Evolutionary conservation across 2,888 invertebrate species (phyloP).

Genomic region (Argyra leucocephala): DNA sequence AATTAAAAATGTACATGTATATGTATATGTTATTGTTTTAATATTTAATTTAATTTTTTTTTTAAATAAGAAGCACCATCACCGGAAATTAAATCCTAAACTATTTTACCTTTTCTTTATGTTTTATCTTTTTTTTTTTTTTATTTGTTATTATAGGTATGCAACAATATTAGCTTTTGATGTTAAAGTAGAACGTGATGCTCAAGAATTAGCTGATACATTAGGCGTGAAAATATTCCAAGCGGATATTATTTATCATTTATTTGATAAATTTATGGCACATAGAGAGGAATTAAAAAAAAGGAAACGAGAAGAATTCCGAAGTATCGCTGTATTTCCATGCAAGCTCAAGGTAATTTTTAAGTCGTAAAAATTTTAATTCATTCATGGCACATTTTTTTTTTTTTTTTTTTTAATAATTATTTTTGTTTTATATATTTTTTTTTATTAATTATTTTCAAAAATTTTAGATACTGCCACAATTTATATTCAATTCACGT

Average conservation of each 20-base stretch:
- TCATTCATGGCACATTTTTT: too few species aligned
- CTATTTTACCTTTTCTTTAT: slow-evolving; percentile 12
- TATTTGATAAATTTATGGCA: slow-evolving; percentile 94
- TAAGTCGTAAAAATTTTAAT: slow-evolving; percentile 11
- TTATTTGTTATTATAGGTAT: slow-evolving; percentile 51
- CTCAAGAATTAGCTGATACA: slow-evolving; percentile 92
- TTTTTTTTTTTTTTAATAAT: not conserved
- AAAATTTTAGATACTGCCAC: slow-evolving; percentile 54
- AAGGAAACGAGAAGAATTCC: slow-evolving; percentile 88
- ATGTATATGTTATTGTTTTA: too few species aligned
- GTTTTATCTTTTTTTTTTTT: slow-evolving; percentile 14
- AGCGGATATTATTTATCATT: slow-evolving; percentile 98
- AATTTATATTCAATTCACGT: slow-evolving; percentile 95
- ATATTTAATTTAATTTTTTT: not conserved
- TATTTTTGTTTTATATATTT: not conserved
- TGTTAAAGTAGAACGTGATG: slow-evolving; percentile 95
- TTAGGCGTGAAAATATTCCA: slow-evolving; percentile 92
- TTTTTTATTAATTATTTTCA: slow-evolving; percentile 15
- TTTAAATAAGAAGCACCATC: not conserved
- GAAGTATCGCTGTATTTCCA: slow-evolving; percentile 95
- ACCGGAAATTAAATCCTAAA: slow-evolving; percentile 10
- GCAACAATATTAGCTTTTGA: slow-evolving; percentile 99
- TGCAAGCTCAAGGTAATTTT: slow-evolving; percentile 75
- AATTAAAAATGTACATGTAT: too few species aligned
- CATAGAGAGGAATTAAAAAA: slow-evolving; percentile 84